Base-by-base conservation (phyloP, 2,888 invertebrate genomes). In the Alsophila aescularia region DNA sequence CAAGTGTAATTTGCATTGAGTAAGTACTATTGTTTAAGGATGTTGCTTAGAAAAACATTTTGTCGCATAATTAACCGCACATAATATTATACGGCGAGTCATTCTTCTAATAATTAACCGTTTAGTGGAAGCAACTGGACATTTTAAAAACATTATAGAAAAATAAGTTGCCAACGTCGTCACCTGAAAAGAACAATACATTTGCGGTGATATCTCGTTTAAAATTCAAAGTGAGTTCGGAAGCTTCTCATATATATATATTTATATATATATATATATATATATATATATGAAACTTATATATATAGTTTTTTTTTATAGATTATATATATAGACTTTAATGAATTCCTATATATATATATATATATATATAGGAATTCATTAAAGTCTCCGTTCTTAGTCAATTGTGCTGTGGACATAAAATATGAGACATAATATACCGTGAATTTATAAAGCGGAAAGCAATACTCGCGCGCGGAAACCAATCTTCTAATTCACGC, bases 401-500 rank as follows among this genome's bases (percentile, higher is more conserved):
- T n/a, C n/a, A n/a, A n/a, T n/a, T n/a, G n/a, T n/a, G n/a, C n/a
- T n/a, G n/a, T n/a, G n/a, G n/a, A n/a, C n/a, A n/a, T n/a, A n/a
- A n/a, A n/a, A n/a, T n/a, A n/a, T n/a, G n/a, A n/a, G n/a, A n/a
- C n/a, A n/a, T n/a, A n/a, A n/a, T n/a, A n/a, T n/a, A n/a, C n/a
- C n/a, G n/a, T n/a, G n/a, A n/a, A n/a, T n/a, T n/a, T n/a, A n/a
- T n/a, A n/a, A 73, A 67, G 65, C 78, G 77, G 75, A 79, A 76
- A 70, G 65, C 62, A 69, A 67, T 14, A n/a, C 31, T 47, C 60
- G 59, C 59, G 68, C 60, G 67, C 69, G 37, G 48, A 35, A 44
- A 66, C 75, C 81, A 83, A 83, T 84, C 77, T 78, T 79, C 78
- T 81, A 81, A 84, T 82, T 81, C 70, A 77, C 72, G 69, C 75